Base-by-base conservation (phyloP, 1,140 invertebrate species). In the Mactra quadrangularis region DNA sequence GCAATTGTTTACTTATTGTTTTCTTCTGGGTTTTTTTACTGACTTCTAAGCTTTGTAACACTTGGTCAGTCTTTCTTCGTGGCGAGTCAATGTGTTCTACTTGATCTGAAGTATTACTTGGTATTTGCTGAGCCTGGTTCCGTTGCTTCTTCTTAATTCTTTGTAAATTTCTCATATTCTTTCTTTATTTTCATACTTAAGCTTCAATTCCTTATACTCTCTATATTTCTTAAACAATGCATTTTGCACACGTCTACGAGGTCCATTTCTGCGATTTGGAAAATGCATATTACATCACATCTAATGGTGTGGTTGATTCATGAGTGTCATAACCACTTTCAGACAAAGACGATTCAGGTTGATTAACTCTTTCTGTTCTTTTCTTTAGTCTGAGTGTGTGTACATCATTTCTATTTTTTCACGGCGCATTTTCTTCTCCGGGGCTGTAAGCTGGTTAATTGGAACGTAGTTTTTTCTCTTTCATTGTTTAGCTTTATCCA, bases 1-100 rank as follows among this genome's bases (percentile, higher is more conserved):
- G 17, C 1, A 85, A 25, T 31, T 71, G 71, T 50, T 78, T 85
- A 22, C 53, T 71, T 9, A 85, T 52, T 71, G 22, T 64, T 62
- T 19, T 15, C 17, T 17, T 27, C 50, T 84, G 50, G 31, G n/a
- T 9, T 47, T 22, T 9, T 47, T 22, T 3, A 31, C 22, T 45
- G 1, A 70, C 27, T 9, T 31, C 45, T 33, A 60, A n/a, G 25
- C 31, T 29, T 17, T 11, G 17, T 19, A 68, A n/a, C 50, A 66
- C 33, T 55, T 60, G 15, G 7, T 78, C n/a, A 22, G 62, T 55
- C n/a, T 68, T 41, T 31, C 25, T 3, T 22, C 31, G 64, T 4
- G 57, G 75, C 4, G 60, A n/a, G n/a, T n/a, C n/a, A n/a, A n/a
- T 66, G 33, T 41, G 22, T 9, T 41, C 7, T 15, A 29, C 55